Base-by-base conservation (phyloP, 2,888 invertebrate species). In the Morpho deidamia region DNA sequence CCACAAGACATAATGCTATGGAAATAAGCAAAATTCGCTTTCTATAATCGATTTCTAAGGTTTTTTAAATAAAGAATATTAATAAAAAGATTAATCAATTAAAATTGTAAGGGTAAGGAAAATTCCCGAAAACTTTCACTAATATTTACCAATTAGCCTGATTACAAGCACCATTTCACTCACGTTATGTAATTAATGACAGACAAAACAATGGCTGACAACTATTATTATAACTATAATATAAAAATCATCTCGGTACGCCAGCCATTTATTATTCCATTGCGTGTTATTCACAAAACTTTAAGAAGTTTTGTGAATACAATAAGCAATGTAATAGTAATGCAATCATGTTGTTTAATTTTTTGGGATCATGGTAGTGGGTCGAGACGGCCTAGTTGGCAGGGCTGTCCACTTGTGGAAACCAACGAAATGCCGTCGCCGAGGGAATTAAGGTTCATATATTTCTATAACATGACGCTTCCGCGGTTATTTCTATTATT, bases 351-450 rank as follows among this genome's bases (percentile, higher is more conserved):
- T 39, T 8, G 49, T n/a, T 47, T 50, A 42, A 59, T 61, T 66
- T 43, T 55, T 54, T 63, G 52, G 52, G 56, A 54, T 12, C 53
- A 44, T 72, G 65, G 76, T 79, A 70, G 63, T 63, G 58, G 66
- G 73, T 63, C 66, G 77, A 81, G 81, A 81, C 79, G 88, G 76
- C 87, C 86, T 79, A 87, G 66, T 87, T 87, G 88, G 87, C 86
- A 86, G 64, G 60, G 62, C 60, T 62, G 70, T 61, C 82, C 78
- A 79, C 81, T 58, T 57, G 76, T 67, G 73, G 77, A 74, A 81
- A 83, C 82, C 79, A 78, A 74, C 78, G 74, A 78, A 77, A 78
- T 74, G 61, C 59, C 58, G 65, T 62, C 65, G 69, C 65, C 65
- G 58, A 61, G 61, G 62, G 61, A 58, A 64, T 64, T 62, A 64